A percentile compares a stretch with the other conserved stretches of the same genome.
phyloP scores from a whole-genome alignment of 2,113 vertebrate species.

The Equus quagga region DNA sequence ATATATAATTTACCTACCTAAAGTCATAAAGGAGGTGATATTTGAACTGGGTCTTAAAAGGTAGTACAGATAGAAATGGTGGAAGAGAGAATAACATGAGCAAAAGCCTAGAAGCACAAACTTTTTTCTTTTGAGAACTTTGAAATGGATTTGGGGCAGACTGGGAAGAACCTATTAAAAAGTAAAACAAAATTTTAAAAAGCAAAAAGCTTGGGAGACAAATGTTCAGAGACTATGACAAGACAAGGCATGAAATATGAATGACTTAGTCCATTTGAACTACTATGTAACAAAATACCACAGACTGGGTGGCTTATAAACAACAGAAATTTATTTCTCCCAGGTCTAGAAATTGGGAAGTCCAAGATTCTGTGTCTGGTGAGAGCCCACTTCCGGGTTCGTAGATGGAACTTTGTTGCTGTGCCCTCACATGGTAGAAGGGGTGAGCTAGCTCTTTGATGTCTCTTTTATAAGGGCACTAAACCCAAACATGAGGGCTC shows the following conservation, averaged over 20 bases:
- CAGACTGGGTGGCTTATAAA: background rate
- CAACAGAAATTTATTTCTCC: background rate
- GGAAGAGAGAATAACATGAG: slow-evolving; percentile 6
- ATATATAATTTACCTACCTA: slow-evolving; percentile 19
- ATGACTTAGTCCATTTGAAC: background rate
- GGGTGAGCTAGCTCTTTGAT: background rate
- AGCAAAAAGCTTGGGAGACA: background rate
- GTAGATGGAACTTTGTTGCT: background rate
- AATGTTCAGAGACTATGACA: background rate
- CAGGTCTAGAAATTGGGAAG: background rate
- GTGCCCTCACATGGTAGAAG: background rate
- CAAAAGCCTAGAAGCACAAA: background rate
- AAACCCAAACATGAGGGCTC: background rate
- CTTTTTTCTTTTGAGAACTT: background rate
- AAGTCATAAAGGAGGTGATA: background rate
- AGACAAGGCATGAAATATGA: background rate
- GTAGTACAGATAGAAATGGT: background rate
- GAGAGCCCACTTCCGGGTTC: background rate
- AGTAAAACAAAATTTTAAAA: background rate
- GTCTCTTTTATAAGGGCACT: background rate
- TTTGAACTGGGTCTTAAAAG: slow-evolving; percentile 36
- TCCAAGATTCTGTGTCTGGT: background rate
- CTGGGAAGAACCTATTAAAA: background rate
- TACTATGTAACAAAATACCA: background rate
- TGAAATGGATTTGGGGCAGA: background rate